phyloP scores from a whole-genome alignment of 2,113 vertebrate species.

The Neoarius graeffei region DNA sequence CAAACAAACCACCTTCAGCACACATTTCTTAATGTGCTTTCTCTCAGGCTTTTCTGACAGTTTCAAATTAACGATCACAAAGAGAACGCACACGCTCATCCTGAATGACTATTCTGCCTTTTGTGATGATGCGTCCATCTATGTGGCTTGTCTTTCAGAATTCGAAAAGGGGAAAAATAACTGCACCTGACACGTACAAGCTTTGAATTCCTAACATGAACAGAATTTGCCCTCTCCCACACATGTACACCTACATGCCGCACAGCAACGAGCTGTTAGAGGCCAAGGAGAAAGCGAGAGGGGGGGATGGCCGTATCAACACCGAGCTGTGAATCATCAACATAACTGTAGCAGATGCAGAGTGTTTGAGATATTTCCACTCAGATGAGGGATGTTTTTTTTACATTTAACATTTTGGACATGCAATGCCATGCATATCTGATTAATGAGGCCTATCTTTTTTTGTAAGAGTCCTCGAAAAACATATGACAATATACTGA shows the following conservation, averaged over 20 bases:
- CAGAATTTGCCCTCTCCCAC: slow-evolving; percentile 73
- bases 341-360: slow-evolving; percentile 42
- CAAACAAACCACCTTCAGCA: not conserved
- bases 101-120: not conserved
- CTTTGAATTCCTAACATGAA: slow-evolving; percentile 72
- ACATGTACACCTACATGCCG: slow-evolving; percentile 73
- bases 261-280: slow-evolving; percentile 58
- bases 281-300: slow-evolving; percentile 27
- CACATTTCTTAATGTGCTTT: not conserved
- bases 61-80: not conserved
- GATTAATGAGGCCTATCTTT: not conserved
- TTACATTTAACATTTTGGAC: not conserved
- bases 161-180: not conserved
- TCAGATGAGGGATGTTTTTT: not conserved
- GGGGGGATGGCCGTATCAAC: slow-evolving; percentile 42
- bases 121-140: slow-evolving; percentile 16
- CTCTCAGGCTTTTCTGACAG: not conserved
- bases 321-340: slow-evolving; percentile 51
- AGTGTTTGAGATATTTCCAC: slow-evolving; percentile 26
- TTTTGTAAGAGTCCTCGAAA: not conserved
- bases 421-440: not conserved
- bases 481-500: not conserved
- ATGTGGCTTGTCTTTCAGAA: slow-evolving; percentile 16
- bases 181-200: slow-evolving; percentile 63
- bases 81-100: not conserved